Evolutionary conservation across 2,888 invertebrate genomes (phyloP).

Genomic region (Hermaeophaga mercurialis): DNA sequence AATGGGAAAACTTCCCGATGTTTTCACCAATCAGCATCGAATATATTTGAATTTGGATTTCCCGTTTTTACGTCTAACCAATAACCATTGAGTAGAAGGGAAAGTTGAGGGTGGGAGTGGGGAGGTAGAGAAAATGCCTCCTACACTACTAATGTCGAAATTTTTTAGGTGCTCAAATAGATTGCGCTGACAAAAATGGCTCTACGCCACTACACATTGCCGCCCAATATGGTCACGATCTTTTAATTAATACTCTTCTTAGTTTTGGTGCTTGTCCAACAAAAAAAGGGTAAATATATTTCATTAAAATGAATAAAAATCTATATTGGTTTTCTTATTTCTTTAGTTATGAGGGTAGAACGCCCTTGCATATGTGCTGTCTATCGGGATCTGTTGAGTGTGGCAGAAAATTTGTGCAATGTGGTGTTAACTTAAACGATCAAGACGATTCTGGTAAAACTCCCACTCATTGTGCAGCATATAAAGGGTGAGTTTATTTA

Average conservation of each 20-base stretch:
- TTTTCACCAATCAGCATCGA: no score
- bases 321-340: constrained; percentile 3
- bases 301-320: not conserved
- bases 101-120: no score
- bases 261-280: constrained; percentile 59
- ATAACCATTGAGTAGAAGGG: no score
- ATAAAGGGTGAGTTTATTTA: constrained; percentile 59
- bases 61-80: no score
- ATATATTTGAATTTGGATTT: no score
- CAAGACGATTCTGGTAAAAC: constrained; percentile 65
- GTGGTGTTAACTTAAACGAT: constrained; percentile 62
- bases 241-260: constrained; percentile 61
- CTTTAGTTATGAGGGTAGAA: constrained; percentile 60
- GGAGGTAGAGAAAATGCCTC: no score
- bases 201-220: constrained; percentile 69
- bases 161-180: constrained; percentile 62
- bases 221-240: constrained; percentile 65
- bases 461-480: constrained; percentile 67
- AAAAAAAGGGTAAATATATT: constrained; percentile 53
- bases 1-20: no score
- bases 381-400: constrained; percentile 68
- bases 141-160: no score
- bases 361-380: constrained; percentile 67
- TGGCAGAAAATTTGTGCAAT: constrained; percentile 63
- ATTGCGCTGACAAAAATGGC: constrained; percentile 63